Conservation (phyloP, 2,797 vertebrate species). For the Rhinichthys osculus region DNA sequence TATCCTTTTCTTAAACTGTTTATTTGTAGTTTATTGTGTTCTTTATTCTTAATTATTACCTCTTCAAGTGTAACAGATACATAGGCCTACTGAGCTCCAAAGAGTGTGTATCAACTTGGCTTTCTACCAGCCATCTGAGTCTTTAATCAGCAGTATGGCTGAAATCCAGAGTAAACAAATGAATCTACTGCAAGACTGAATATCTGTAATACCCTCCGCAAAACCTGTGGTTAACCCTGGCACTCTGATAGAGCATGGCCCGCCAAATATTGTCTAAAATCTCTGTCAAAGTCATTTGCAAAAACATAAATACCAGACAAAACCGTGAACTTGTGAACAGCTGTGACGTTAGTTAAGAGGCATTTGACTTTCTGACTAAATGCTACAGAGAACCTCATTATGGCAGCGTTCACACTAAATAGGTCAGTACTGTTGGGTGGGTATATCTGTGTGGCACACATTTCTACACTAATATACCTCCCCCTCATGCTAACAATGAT, state of each 20-base stretch:
- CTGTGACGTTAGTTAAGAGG: constrained; percentile 18
- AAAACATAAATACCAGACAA: constrained; percentile 9
- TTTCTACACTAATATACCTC: constrained; percentile 17
- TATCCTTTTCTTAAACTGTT: neutral
- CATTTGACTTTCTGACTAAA: constrained; percentile 9
- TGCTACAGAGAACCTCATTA: neutral
- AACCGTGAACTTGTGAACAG: neutral
- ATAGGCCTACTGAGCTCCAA: neutral
- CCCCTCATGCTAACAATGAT: neutral
- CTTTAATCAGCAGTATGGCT: constrained; percentile 47
- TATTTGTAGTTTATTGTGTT: constrained; percentile 1
- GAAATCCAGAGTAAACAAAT: constrained; percentile 48
- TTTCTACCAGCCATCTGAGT: constrained; percentile 35
- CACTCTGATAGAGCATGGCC: neutral
- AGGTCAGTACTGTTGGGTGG: constrained; percentile 23
- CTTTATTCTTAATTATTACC: constrained; percentile 10
- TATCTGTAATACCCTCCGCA: constrained; percentile 32
- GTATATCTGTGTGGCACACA: constrained; percentile 19
- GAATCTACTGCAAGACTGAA: constrained; percentile 38
- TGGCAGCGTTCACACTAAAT: constrained; percentile 8
- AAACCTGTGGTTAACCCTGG: constrained; percentile 43
- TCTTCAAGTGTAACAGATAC: constrained; percentile 7
- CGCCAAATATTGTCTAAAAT: constrained; percentile 14
- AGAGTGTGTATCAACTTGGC: constrained; percentile 26
- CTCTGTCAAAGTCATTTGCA: neutral